Percentiles rank a stretch among this genome's conserved stretches.
Conservation (phyloP, 2,888 invertebrate genomes). For the Acronicta alni region DNA sequence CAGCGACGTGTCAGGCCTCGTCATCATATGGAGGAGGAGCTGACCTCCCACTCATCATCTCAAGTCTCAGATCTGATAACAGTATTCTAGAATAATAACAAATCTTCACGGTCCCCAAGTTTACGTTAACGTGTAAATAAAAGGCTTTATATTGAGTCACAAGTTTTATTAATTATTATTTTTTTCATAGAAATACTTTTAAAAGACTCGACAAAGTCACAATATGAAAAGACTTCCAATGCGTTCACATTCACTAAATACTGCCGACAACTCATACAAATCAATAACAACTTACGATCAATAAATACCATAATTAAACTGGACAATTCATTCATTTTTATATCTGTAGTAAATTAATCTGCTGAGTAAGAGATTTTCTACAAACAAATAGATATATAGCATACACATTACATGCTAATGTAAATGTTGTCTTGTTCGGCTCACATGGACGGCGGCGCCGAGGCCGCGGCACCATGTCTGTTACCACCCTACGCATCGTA, state of each 20-base stretch:
- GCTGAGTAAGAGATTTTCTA: constrained; percentile 54
- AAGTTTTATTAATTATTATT: constrained; percentile 80
- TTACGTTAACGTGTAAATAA: constrained; percentile 64
- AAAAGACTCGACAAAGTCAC: constrained; percentile 87
- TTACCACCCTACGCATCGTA: constrained; percentile 65
- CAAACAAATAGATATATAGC: constrained; percentile 43
- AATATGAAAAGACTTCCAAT: constrained; percentile 85
- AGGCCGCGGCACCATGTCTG: constrained; percentile 37
- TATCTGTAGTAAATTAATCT: constrained; percentile 67
- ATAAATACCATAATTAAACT: constrained; percentile 84
- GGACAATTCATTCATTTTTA: constrained; percentile 82
- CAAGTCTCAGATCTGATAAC: constrained; percentile 26
- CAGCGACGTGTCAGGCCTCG: constrained; percentile 94
- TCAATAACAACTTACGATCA: constrained; percentile 85
- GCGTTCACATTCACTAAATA: constrained; percentile 84
- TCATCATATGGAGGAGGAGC: constrained; percentile 92
- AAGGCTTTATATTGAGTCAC: constrained; percentile 76
- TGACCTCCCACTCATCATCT: constrained; percentile 61
- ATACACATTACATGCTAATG: constrained; percentile 29
- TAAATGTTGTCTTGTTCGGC: constrained; percentile 43
- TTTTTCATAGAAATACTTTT: constrained; percentile 88
- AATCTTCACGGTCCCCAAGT: constrained; percentile 24
- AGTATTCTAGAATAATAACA: constrained; percentile 11
- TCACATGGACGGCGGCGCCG: constrained; percentile 15
- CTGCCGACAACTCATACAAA: constrained; percentile 82